Base-by-base conservation (phyloP, 1,140 invertebrate genomes). In the Pseudomyrmex flavicornis region DNA sequence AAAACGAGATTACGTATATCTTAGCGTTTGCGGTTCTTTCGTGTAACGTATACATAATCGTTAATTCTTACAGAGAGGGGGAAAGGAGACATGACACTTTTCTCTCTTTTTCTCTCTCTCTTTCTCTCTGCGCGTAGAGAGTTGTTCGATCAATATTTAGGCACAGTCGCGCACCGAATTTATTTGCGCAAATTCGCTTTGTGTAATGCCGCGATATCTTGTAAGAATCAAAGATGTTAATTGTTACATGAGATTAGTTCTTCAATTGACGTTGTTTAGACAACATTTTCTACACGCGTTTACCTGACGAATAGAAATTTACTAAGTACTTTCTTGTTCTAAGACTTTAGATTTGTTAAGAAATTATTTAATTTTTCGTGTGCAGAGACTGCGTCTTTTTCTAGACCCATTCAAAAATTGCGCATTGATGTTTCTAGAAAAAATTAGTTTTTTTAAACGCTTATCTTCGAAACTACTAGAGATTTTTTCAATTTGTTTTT, bases 91-190 rank as follows among this genome's bases (percentile, higher is more conserved):
- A 35, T 35, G 35, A 35, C 5, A 35, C 35, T 35, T 35, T 35
- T 35, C 35, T 26, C 26, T 26, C 26, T 26, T 26, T 26, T 26
- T 26, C 26, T 26, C 2, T 26, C 2, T 26, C 26, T 35, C 26
- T 35, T 35, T 35, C 26, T 35, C 5, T 35, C 35, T 35, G 35
- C 15, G 52, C 48, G 48, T 68, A 20, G 12, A 20, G 13, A 73
- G 17, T 75, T 17, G 59, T 17, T 76, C 50, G 79, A 83, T 74
- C 85, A 87, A 87, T 87, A 86, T 86, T 87, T 87, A 66, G 22
- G 22, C 26, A 77, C 26, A 9, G n/a, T 79, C 22, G 48, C 15
- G 15, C 35, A 35, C 63, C 17, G 65, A 79, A 22, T 70, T 79
- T 79, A 79, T 59, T 9, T 69, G 13, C 8, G 15, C 15, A 7